phyloP scores from a whole-genome alignment of 2,797 vertebrate genomes.

The Helicolenus hilgendorfi region DNA sequence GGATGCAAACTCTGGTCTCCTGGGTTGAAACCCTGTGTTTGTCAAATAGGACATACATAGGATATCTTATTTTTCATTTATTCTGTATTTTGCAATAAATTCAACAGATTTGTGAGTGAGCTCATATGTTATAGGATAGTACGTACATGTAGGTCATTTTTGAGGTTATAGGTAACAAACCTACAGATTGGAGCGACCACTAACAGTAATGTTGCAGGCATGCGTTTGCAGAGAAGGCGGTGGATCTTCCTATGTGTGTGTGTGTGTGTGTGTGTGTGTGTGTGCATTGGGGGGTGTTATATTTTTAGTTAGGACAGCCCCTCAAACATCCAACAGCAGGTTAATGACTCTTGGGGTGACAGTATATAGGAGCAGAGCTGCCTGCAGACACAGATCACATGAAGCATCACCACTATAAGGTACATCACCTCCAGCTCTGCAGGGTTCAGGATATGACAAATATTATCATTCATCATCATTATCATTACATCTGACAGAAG shows the following conservation, averaged over 20 bases:
- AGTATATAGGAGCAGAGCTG: constrained; percentile 36
- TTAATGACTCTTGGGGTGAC: constrained; percentile 11
- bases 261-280: not conserved
- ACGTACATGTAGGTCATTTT: not conserved
- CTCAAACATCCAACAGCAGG: not conserved
- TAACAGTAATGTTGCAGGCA: not conserved
- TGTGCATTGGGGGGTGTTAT: constrained; percentile 2
- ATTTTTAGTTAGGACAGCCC: constrained; percentile 62
- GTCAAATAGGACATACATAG: not conserved
- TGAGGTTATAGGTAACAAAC: not conserved
- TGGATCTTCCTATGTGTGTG: not conserved
- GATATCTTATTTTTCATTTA: not conserved
- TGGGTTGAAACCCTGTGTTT: too few relatives aligned
- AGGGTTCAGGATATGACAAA: not conserved
- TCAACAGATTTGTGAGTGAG: not conserved
- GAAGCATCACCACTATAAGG: constrained; percentile 28
- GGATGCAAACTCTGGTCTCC: too few relatives aligned
- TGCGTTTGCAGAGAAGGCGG: not conserved
- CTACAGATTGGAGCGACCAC: not conserved
- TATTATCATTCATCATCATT: not conserved
- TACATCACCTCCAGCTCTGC: not conserved
- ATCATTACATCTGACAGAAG: not conserved
- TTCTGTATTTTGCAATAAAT: not conserved
- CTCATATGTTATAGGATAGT: not conserved
- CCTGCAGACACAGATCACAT: not conserved